Evolutionary conservation across 2,113 vertebrate genomes (phyloP).

Genomic region (Cardinalis cardinalis): DNA sequence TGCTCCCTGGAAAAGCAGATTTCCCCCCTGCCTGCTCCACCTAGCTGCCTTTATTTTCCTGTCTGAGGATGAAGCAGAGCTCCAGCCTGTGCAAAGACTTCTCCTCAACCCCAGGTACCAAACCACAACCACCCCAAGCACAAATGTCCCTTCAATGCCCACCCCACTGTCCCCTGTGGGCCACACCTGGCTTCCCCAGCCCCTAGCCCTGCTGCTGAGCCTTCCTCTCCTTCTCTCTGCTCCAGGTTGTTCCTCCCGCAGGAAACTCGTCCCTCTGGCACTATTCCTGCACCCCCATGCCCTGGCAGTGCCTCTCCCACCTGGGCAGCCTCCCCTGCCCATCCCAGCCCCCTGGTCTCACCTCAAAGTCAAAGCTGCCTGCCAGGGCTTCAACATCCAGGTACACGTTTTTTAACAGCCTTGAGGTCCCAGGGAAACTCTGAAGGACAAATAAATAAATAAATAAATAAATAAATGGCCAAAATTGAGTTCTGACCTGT

Average conservation of each 20-base stretch:
- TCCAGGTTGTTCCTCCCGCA: neutral
- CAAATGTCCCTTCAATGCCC: neutral
- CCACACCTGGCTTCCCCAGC: fast-evolving
- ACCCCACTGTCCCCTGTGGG: neutral
- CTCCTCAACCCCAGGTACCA: neutral
- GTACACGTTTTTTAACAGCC: conserved; percentile 80
- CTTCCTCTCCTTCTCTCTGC: neutral
- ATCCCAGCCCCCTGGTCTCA: neutral
- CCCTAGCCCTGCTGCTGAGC: neutral
- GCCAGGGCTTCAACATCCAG: conserved; percentile 78
- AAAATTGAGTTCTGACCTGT: neutral
- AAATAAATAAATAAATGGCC: neutral
- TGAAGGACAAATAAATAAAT: neutral
- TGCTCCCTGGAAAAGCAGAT: neutral
- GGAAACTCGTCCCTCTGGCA: fast-evolving
- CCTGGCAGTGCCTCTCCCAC: neutral
- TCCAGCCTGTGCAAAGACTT: neutral
- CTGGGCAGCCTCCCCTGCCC: neutral
- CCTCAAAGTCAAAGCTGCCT: conserved; percentile 83
- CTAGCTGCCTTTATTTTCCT: fast-evolving
- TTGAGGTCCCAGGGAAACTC: conserved; percentile 61
- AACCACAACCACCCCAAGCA: neutral
- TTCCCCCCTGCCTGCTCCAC: neutral
- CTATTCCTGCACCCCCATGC: fast-evolving
- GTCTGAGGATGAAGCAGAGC: neutral